Conservation (phyloP, 2,113 vertebrate species). For the Pelusios castaneus region DNA sequence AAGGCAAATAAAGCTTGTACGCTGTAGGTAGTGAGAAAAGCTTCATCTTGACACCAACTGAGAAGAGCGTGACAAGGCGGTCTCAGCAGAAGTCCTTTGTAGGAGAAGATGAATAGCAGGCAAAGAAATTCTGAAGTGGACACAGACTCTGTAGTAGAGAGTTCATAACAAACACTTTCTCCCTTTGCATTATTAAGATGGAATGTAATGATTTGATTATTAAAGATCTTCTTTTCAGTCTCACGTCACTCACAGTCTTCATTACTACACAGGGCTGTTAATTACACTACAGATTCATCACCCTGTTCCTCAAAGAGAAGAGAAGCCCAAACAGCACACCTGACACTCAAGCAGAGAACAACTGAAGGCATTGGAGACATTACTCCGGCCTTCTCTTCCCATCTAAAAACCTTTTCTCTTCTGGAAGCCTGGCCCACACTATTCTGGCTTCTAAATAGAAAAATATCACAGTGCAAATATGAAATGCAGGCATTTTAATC, state of each 20-base stretch:
- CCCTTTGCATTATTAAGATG: conserved; percentile 3
- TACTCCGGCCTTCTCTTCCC: neutral
- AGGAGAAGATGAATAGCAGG: neutral
- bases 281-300: fast-evolving
- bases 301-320: fast-evolving
- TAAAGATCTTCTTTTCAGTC: neutral
- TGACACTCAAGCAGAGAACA: fast-evolving
- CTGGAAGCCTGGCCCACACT: conserved; percentile 33
- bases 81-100: neutral
- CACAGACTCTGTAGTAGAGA: conserved; percentile 38
- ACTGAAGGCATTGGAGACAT: fast-evolving
- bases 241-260: neutral
- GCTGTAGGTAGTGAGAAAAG: neutral
- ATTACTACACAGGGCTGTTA: fast-evolving
- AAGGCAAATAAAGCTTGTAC: conserved; percentile 36
- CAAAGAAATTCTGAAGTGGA: neutral
- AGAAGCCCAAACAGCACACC: fast-evolving
- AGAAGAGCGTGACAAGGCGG: neutral
- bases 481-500: conserved; percentile 37
- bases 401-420: neutral
- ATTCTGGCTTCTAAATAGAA: conserved; percentile 11
- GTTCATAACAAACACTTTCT: neutral
- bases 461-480: conserved; percentile 13
- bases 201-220: neutral
- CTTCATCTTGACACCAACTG: neutral